These are phyloP conservation scores for Rhynchotus rufescens DNA, from an alignment of 2,797 vertebrate genomes.

Conservation along the genomic window DNA sequence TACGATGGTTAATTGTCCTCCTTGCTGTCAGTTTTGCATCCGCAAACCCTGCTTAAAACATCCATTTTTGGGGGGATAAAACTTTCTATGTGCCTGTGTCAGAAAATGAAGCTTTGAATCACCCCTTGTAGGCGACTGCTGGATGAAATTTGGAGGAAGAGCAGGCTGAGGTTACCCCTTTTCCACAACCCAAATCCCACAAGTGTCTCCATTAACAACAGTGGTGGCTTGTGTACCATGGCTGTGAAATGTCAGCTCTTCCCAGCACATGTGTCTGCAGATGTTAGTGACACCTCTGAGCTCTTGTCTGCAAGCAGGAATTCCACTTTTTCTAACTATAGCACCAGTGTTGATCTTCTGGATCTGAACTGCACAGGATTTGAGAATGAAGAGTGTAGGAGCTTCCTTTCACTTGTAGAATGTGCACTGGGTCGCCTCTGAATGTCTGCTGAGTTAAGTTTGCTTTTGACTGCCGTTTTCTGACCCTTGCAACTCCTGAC, in stretches of 20 bases:
- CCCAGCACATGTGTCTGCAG: neutral
- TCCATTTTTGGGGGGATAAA: neutral
- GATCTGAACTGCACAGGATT: too few species aligned
- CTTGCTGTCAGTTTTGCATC: neutral
- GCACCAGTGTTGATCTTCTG: neutral
- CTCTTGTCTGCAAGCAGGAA: neutral
- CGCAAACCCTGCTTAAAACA: neutral
- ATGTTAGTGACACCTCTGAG: too few species aligned
- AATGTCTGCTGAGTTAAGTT: neutral
- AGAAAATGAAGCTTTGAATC: neutral
- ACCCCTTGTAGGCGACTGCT: too few species aligned
- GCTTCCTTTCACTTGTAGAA: neutral
- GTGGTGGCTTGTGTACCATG: neutral
- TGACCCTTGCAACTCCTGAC: neutral
- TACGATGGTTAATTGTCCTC: accelerated
- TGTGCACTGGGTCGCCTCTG: neutral
- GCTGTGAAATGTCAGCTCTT: neutral
- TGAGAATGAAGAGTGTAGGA: neutral
- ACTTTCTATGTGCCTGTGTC: neutral
- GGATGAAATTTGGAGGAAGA: neutral
- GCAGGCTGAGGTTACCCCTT: neutral
- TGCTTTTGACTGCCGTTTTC: neutral
- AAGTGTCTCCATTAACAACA: neutral
- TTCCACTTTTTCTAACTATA: neutral
- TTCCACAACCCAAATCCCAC: too few species aligned